Evolutionary conservation across 2,888 invertebrate genomes (phyloP).

Genomic region (Thysanoteuthis rhombus): DNA sequence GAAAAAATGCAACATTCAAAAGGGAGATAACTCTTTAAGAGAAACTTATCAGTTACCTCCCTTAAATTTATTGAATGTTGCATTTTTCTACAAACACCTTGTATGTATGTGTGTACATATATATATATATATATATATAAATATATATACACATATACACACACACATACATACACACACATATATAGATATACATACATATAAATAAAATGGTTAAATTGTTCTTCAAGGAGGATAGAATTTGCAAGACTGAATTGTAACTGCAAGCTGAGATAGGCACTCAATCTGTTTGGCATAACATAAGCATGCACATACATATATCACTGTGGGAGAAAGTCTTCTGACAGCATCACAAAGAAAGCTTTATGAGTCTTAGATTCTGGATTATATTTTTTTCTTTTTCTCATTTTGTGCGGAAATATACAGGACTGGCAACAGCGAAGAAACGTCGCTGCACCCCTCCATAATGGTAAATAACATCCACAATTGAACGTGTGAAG

Average conservation of each 20-base stretch:
- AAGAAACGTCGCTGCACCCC: not conserved
- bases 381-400: not conserved
- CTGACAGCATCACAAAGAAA: conserved; percentile 12
- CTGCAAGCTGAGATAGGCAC: conserved; percentile 12
- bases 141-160: not conserved
- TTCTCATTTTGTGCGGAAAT: not conserved
- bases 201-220: too few species aligned
- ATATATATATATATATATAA: too few species aligned
- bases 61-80: too few species aligned
- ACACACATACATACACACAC: too few species aligned
- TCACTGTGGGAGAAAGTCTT: not conserved
- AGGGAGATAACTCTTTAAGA: too few species aligned
- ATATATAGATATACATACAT: too few species aligned
- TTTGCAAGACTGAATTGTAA: not conserved
- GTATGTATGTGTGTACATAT: too few species aligned
- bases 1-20: too few species aligned
- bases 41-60: too few species aligned
- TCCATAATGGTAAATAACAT: conserved; percentile 12
- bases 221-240: not conserved
- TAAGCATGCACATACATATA: not conserved
- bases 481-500: not conserved
- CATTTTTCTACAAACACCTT: too few species aligned
- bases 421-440: not conserved
- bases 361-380: not conserved
- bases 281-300: conserved; percentile 12